Evolutionary conservation across 1,140 invertebrate genomes (phyloP).

Genomic region (Caenorhabditis latens): DNA sequence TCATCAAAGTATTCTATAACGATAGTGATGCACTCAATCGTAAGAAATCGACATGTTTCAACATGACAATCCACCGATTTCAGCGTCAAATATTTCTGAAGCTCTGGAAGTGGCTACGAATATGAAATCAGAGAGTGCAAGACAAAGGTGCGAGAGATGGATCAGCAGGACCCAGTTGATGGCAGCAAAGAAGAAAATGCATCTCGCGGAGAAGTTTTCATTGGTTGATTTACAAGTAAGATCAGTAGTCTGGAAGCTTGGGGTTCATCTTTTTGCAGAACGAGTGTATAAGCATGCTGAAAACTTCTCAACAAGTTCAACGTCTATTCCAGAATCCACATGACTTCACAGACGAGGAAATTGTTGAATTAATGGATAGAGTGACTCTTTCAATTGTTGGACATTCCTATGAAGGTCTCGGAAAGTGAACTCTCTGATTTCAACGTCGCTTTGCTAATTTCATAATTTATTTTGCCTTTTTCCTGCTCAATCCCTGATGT

Average conservation of each 20-base stretch:
- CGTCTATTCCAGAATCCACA: conserved; percentile 1
- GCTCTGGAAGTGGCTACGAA: neutral
- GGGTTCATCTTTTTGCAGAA: neutral
- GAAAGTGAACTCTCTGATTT: neutral
- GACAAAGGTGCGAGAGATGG: neutral
- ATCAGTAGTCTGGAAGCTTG: neutral
- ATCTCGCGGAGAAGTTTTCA: neutral
- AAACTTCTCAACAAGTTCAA: conserved; percentile 11
- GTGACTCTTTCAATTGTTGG: neutral
- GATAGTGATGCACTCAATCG: neutral
- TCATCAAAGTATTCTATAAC: conserved; percentile 4
- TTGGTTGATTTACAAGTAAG: conserved; percentile 1
- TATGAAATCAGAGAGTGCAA: neutral
- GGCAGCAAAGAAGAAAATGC: conserved; percentile 8
- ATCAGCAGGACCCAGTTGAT: conserved; percentile 8
- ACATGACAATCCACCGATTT: neutral
- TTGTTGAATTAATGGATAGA: neutral
- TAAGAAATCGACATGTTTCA: neutral
- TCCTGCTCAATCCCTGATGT: too few species aligned
- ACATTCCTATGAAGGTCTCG: neutral
- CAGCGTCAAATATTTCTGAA: neutral
- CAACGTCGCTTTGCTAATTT: neutral
- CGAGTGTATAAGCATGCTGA: neutral
- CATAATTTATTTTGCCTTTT: neutral
- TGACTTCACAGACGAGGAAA: neutral